Evolutionary conservation across 2,113 vertebrate genomes (phyloP), one percentile per base, ranked within the genome.

Genomic region (Microcebus ravelobensis): DNA sequence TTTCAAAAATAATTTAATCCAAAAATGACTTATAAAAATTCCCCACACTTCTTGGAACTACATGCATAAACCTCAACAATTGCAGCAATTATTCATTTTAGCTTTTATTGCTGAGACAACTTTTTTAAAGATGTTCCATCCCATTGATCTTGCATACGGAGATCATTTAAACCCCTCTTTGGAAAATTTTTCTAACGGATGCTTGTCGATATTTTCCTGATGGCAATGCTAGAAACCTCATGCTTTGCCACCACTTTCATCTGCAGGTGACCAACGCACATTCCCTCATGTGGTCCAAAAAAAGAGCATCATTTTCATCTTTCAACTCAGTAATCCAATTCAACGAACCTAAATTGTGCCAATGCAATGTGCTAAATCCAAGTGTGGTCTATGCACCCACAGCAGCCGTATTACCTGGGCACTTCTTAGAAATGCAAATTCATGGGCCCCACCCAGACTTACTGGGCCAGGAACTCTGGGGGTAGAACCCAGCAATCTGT

Each of bases 171-270:
- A 89, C 9, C 31, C n/a, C 55, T 21, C 25, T 92, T 93, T 71
- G 80, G 80, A 90, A 96, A 90, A 15, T 59, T 23, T 87, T 42
- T 71, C 81, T 81, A 70, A 82, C 27, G 61, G 61, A 63, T 63
- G 39, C 80, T 84, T 96, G 87, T 93, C 92, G 77, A 50, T 95
- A 95, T 76, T 90, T 95, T 97, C 87, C 95, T 92, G 83, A 90
- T 87, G 90, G 68, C 89, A 31, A 13, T 77, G 45, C 65, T 87
- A 70, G 84, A 76, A 74, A 65, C 39, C 68, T 91, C 48, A 15
- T 18, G 31, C 23, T 86, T 87, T 57, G n/a, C 74, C 80, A 18
- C 90, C 29, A 67, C 70, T 65, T 90, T 87, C 63, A 93, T 82
- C 31, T 82, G 59, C 42, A 73, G 36, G 70, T 50, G 50, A 81